Evolutionary conservation across 30 jellyfish, hydroid and myxozoan genomes (phyloP), one percentile per base, ranked within the genome.

Genomic region (Chironex yamaguchii): DNA sequence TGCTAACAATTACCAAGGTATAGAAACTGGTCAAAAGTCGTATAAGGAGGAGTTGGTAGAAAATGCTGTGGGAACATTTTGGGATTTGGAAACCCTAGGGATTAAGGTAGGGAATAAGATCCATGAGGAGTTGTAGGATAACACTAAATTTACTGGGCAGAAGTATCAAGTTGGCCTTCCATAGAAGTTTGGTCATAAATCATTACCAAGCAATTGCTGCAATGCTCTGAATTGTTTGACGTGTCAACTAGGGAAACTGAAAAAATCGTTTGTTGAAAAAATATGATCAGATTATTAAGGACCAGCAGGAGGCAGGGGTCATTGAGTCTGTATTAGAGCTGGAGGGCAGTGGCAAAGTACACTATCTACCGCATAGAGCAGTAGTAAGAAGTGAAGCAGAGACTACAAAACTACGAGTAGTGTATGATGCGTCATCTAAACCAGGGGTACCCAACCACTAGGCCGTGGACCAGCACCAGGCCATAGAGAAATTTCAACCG

Each of bases 11-110:
- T n/a, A n/a, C n/a, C n/a, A n/a, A n/a, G n/a, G n/a, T n/a, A n/a
- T n/a, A n/a, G n/a, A n/a, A n/a, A n/a, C n/a, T n/a, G n/a, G n/a
- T n/a, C n/a, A n/a, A n/a, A n/a, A n/a, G n/a, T n/a, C n/a, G n/a
- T n/a, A n/a, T n/a, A 25, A 67, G 29, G 88, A 75, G 0, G 23
- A 79, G 49, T 28, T 21, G 21, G 83, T 53, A 48, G 88, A 75
- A 28, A 48, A 1, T 4, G 74, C 36, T 1, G 26, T 75, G 36
- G 34, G 0, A 42, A 48, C 36, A 26, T 75, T 34, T 14, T 35
- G 80, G 88, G 88, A 75, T 24, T 58, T 62, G 25, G 81, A 75
- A 75, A 75, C 81, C 32, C 53, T 77, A 1, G 89, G 89, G 23
- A 77, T 77, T 3, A 52, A 81, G 33, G 65, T 63, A 23, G 34